phyloP scores from a whole-genome alignment of 2,888 invertebrate species.

The Aquatica leii region DNA sequence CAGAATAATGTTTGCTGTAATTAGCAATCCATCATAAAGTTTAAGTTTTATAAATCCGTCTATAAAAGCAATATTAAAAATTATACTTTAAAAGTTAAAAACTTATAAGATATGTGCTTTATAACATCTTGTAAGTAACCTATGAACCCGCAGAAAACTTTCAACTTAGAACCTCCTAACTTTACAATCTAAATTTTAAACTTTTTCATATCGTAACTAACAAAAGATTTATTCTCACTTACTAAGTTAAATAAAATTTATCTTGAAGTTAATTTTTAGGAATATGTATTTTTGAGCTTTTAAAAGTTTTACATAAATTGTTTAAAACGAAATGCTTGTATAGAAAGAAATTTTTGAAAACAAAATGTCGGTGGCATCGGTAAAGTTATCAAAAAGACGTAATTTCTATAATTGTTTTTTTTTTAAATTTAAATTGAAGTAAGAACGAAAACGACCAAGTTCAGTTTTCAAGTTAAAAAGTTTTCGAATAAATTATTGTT shows the following conservation, averaged over 20 bases:
- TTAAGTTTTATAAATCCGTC: neutral
- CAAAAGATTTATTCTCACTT: slow-evolving; percentile 57
- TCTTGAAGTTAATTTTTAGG: slow-evolving; percentile 51
- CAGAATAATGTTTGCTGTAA: no score
- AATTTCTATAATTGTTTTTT: slow-evolving; percentile 36
- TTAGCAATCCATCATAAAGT: no score
- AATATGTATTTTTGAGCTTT: slow-evolving; percentile 48
- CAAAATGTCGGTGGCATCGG: slow-evolving; percentile 18
- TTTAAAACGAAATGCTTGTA: slow-evolving; percentile 28
- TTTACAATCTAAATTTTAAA: slow-evolving; percentile 54
- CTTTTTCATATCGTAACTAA: slow-evolving; percentile 55
- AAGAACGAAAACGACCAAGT: slow-evolving; percentile 10
- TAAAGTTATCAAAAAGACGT: slow-evolving; percentile 30
- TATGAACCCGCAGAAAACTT: slow-evolving; percentile 40
- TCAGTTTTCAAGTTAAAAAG: slow-evolving; percentile 23
- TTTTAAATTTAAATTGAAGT: slow-evolving; percentile 22
- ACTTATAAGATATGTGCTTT: slow-evolving; percentile 33
- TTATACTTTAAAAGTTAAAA: slow-evolving; percentile 18
- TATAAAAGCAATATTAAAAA: slow-evolving; percentile 27
- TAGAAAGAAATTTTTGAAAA: slow-evolving; percentile 21
- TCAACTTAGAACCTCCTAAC: slow-evolving; percentile 45
- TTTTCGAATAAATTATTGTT: slow-evolving; percentile 37
- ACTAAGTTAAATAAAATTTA: slow-evolving; percentile 53
- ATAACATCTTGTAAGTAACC: slow-evolving; percentile 36
- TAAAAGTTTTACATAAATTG: slow-evolving; percentile 27